Base-by-base conservation (phyloP, 2,797 vertebrate genomes). In the Silurus lanzhouensis region DNA sequence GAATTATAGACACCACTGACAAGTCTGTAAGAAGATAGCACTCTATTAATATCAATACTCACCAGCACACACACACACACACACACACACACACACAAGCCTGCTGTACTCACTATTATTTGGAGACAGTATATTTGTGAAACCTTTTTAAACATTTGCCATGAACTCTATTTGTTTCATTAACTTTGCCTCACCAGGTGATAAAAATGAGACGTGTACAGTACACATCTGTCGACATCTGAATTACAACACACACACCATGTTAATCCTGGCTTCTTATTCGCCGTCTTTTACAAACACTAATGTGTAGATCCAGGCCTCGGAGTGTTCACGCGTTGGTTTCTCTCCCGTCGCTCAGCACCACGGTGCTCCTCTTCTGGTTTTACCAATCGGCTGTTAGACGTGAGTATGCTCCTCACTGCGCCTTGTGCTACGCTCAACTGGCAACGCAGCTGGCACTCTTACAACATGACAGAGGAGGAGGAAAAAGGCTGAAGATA, bases 391-490 rank as follows among this genome's bases (percentile, higher is more conserved):
- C 66, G 57, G 70, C 63, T 78, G 27, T 76, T 70, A 38, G 22
- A 87, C 66, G 83, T 87, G 88, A 88, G 67, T 67, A 76, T 87
- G 87, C 89, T 88, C 87, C 88, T 80, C 81, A 84, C 90, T 86
- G 76, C 12, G 82, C 68, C 64, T 83, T 81, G 13, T 84, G 38
- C 64, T 88, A 87, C 15, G 87, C 82, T 89, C 61, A 85, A 82
- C 84, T 88, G 86, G 60, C 72, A 67, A 48, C 81, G n/a, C 87
- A 88, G 89, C 89, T 88, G 84, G 87, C 74, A 58, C 71, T 70
- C 74, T 81, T 48, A 74, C 77, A 82, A 87, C 77, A 88, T 74
- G 87, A 88, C 84, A 76, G 77, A 74, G 85, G 67, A 88, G 83
- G 82, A 92, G 61, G 71, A 58, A 58, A 67, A 85, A 82, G 84